Percentiles rank a stretch among this genome's conserved stretches.
Evolutionary conservation across 2,113 vertebrate genomes (phyloP).

Genomic region (Phocoena sinus): DNA sequence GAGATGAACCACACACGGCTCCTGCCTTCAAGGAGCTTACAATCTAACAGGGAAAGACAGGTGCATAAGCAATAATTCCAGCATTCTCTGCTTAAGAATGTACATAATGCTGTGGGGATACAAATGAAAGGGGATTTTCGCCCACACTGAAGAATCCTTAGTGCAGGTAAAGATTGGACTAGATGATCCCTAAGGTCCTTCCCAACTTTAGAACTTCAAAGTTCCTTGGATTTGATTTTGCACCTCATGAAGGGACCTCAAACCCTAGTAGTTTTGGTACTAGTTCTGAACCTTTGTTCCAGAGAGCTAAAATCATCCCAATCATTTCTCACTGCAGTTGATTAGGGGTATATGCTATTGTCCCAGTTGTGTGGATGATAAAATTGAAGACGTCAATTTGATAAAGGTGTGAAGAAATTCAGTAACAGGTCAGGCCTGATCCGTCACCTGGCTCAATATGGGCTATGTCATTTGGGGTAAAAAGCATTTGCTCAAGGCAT

Average conservation of each 20-base stretch:
- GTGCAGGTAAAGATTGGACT: neutral
- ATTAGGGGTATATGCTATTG: rapidly evolving
- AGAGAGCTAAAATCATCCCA: neutral
- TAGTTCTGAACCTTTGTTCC: neutral
- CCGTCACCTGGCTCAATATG: neutral
- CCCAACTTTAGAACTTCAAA: neutral
- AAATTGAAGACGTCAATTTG: neutral
- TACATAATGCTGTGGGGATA: no score
- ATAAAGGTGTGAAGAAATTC: neutral
- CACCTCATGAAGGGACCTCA: neutral
- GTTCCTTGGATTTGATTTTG: neutral
- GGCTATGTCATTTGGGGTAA: rapidly evolving
- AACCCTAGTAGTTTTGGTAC: neutral
- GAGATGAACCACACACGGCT: neutral
- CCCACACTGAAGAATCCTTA: neutral
- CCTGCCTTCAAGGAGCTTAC: neutral
- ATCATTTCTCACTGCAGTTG: neutral
- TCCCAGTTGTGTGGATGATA: neutral
- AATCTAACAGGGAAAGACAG: neutral
- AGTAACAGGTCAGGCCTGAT: neutral
- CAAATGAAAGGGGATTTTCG: neutral
- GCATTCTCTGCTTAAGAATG: neutral
- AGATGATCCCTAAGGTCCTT: neutral
- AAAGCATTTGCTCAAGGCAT: neutral
- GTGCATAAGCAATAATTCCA: neutral